Evolutionary conservation across 2,797 vertebrate genomes (phyloP), one percentile per base, ranked within the genome.

Genomic region (Darevskia mixta): DNA sequence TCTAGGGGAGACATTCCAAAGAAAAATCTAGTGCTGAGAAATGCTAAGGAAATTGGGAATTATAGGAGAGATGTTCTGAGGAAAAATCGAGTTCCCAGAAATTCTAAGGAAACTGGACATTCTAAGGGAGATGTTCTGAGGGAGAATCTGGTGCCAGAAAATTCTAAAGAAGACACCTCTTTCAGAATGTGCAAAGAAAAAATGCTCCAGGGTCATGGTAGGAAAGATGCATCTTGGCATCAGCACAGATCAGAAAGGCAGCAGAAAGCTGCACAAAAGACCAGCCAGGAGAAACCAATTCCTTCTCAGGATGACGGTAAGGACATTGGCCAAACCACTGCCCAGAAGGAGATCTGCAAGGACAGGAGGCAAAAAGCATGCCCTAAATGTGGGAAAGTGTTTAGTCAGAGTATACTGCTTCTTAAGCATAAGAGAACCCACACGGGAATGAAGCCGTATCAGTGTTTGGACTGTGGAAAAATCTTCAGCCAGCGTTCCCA

Each of bases 401-500:
- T 89, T 71, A 85, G 10, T 76, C 8, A 10, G 43, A 80, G 8
- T 25, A 69, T 41, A 38, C 80, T 71, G 67, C 80, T 29, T 18
- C 82, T 35, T 23, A 69, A 89, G 38, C 58, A 79, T 78, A 86
- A 87, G 86, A 83, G 81, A 49, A 79, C 67, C 75, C 38, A 29
- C 41, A 72, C 38, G 13, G 76, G 85, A 55, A 61, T 58, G 32
- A 87, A 83, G 5, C 55, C 79, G 13, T 23, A 79, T 69, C 55
- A 71, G 4, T 84, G 79, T 45, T 69, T 20, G 38, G 69, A 79
- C 8, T 81, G 71, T 55, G 85, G 87, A 35, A 95, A 90, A 78
- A 88, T 89, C 80, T 93, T 95, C 1, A 15, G 91, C 72, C 88
- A 92, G 67, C 87, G 82, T 32, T 90, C 93, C 64, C 75, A 92